Conservation (phyloP, 2,888 invertebrate species). For the Smittia aterrima region DNA sequence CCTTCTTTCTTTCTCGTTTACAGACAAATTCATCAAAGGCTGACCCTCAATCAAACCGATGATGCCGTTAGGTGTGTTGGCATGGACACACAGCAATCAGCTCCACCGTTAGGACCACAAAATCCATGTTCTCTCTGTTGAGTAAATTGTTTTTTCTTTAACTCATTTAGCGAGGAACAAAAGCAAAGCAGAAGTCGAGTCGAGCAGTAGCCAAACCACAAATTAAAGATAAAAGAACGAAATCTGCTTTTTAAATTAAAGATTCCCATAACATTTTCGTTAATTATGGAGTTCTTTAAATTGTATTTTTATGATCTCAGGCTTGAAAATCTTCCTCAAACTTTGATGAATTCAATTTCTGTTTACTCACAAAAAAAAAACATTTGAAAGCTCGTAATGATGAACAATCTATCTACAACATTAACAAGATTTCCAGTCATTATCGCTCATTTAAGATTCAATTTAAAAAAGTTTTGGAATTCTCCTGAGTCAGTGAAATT, state of each 20-base stretch:
- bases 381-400: too few species aligned
- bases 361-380: too few species aligned
- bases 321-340: too few species aligned
- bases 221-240: conserved; percentile 28
- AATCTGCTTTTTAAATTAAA: not conserved
- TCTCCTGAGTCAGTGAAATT: conserved; percentile 16
- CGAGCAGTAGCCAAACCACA: conserved; percentile 37
- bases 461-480: too few species aligned
- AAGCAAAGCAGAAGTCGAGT: not conserved
- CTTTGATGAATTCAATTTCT: too few species aligned
- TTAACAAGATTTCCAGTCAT: too few species aligned
- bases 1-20: not conserved
- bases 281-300: conserved; percentile 28
- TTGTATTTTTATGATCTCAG: conserved; percentile 18
- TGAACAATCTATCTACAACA: too few species aligned
- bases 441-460: too few species aligned
- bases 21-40: conserved; percentile 32
- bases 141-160: not conserved
- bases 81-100: conserved; percentile 28
- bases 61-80: conserved; percentile 30
- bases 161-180: not conserved
- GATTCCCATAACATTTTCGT: conserved; percentile 16
- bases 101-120: conserved; percentile 32
- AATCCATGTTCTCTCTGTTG: not conserved
- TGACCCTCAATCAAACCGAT: conserved; percentile 28